phyloP scores from a whole-genome alignment of 2,888 invertebrate genomes.

The Diadegma fenestrale region DNA sequence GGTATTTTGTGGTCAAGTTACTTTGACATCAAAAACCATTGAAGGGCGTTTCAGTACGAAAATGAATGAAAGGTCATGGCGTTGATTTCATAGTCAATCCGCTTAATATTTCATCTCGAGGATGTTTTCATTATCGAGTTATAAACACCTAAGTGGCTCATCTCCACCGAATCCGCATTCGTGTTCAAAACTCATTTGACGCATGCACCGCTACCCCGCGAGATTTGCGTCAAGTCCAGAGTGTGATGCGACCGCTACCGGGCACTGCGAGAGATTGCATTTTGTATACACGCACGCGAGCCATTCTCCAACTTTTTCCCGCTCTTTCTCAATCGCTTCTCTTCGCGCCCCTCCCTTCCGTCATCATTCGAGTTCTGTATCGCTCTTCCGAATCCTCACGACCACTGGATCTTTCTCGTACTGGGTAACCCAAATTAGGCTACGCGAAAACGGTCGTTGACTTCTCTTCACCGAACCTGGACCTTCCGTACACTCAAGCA shows the following conservation, averaged over 20 bases:
- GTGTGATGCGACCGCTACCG: constrained; percentile 59
- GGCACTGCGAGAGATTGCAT: constrained; percentile 51
- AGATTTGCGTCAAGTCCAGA: constrained; percentile 50
- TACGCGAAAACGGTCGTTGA: constrained; percentile 56
- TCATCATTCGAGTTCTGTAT: constrained; percentile 20
- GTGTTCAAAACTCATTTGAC: constrained; percentile 79
- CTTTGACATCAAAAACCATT: no score
- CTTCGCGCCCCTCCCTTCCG: constrained; percentile 26
- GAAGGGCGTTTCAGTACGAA: neutral
- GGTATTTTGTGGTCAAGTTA: no score
- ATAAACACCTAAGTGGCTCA: constrained; percentile 62
- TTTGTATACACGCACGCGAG: constrained; percentile 62
- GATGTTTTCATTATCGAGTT: constrained; percentile 63
- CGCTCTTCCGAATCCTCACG: constrained; percentile 31
- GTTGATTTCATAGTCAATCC: neutral
- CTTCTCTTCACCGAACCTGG: constrained; percentile 41
- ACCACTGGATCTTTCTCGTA: constrained; percentile 59
- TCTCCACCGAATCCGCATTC: constrained; percentile 74
- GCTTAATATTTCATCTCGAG: constrained; percentile 27
- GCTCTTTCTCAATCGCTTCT: constrained; percentile 1
- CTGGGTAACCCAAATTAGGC: constrained; percentile 72
- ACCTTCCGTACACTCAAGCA: neutral
- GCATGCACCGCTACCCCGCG: constrained; percentile 70
- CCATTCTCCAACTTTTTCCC: constrained; percentile 36
- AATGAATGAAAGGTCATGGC: neutral